Conservation (phyloP, 1,140 invertebrate species). For the Anagrus nilaparvatae region DNA sequence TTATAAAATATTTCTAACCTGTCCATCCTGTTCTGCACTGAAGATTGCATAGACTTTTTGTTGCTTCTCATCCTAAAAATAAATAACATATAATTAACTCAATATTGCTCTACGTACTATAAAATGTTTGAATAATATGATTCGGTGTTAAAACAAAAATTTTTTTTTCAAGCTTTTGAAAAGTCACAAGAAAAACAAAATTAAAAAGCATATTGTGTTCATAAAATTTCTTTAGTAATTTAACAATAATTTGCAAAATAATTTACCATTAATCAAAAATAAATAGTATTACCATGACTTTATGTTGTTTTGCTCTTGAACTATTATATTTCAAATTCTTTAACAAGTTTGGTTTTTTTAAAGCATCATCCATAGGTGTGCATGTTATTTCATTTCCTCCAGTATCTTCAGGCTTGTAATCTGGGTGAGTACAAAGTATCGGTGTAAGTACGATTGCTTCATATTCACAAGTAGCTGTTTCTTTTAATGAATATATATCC, state of each 20-base stretch:
- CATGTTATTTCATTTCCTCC: conserved; percentile 77
- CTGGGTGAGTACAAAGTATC: conserved; percentile 76
- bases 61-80: conserved; percentile 50
- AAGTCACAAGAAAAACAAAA: too few relatives aligned
- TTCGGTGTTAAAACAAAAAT: too few relatives aligned
- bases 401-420: conserved; percentile 73
- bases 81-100: conserved; percentile 42
- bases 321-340: conserved; percentile 62
- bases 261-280: too few relatives aligned
- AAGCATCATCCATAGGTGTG: conserved; percentile 55
- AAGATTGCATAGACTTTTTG: conserved; percentile 55
- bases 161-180: too few relatives aligned
- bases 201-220: too few relatives aligned
- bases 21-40: conserved; percentile 55
- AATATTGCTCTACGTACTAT: too few relatives aligned
- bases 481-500: conserved; percentile 87
- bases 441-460: conserved; percentile 81
- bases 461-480: conserved; percentile 89
- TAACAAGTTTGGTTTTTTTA: conserved; percentile 64
- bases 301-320: conserved; percentile 54
- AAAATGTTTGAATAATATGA: too few relatives aligned
- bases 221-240: too few relatives aligned
- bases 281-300: conserved; percentile 40
- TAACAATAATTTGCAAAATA: too few relatives aligned
- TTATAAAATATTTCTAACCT: conserved; percentile 47